Evolutionary conservation across 1,140 invertebrate species (phyloP).

Genomic region (Drosophila sechellia): DNA sequence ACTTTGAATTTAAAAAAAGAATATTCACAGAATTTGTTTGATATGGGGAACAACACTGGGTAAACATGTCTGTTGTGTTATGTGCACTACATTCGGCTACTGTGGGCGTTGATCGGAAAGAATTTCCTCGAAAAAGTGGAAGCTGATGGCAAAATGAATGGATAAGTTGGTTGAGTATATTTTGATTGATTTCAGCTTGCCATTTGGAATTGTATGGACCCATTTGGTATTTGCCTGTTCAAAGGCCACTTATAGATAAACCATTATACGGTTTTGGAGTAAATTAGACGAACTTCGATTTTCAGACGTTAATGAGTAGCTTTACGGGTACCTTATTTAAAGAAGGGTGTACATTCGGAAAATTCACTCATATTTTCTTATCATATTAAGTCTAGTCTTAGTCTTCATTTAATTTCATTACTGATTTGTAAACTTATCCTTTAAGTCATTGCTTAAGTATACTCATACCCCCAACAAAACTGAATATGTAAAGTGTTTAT

Average conservation of each 20-base stretch:
- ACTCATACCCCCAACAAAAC: background rate
- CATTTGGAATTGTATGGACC: constrained; percentile 36
- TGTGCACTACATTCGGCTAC: constrained; percentile 61
- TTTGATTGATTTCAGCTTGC: constrained; percentile 66
- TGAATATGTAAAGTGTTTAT: constrained; percentile 33
- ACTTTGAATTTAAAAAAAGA: constrained; percentile 69
- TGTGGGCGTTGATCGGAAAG: constrained; percentile 31
- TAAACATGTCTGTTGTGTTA: constrained; percentile 56
- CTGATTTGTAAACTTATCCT: background rate
- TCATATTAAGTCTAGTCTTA: no score
- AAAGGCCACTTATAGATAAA: constrained; percentile 23
- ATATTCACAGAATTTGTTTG: constrained; percentile 51
- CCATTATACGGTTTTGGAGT: constrained; percentile 12
- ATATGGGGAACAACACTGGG: constrained; percentile 5
- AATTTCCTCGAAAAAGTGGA: constrained; percentile 22
- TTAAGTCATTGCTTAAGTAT: background rate
- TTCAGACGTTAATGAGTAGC: no score
- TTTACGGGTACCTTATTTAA: no score
- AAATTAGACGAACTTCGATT: background rate
- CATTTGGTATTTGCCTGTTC: constrained; percentile 43
- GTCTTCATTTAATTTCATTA: background rate
- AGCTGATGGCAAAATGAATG: constrained; percentile 30
- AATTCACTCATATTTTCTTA: no score
- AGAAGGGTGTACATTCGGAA: no score
- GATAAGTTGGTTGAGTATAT: constrained; percentile 35